Conservation (phyloP, 1,140 invertebrate genomes). For the Acromyrmex heyeri region DNA sequence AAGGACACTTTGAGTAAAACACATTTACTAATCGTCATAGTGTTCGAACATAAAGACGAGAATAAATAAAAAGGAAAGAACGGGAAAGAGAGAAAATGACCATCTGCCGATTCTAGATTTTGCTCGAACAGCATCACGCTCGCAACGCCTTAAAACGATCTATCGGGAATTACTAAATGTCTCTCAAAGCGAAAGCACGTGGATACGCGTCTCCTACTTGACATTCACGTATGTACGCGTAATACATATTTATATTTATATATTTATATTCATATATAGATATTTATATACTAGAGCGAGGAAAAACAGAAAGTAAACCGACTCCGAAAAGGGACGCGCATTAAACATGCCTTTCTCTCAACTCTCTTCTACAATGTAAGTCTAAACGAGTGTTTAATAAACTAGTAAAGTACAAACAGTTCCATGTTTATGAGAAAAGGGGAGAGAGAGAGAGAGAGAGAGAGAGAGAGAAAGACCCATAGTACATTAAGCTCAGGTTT, state of each 20-base stretch:
- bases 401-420: conserved; percentile 82
- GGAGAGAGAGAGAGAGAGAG: conserved; percentile 14
- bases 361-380: conserved; percentile 66
- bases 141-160: conserved; percentile 48
- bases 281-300: conserved; percentile 30
- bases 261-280: conserved; percentile 25
- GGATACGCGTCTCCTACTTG: conserved; percentile 61
- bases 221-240: conserved; percentile 73
- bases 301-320: conserved; percentile 26
- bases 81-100: conserved; percentile 73
- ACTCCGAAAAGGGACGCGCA: conserved; percentile 47
- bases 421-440: conserved; percentile 72
- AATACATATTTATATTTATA: conserved; percentile 54
- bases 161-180: conserved; percentile 67
- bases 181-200: conserved; percentile 71
- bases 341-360: conserved; percentile 49
- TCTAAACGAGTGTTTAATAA: conserved; percentile 75
- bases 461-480: not conserved
- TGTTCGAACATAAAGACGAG: conserved; percentile 78
- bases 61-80: conserved; percentile 75
- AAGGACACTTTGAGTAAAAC: conserved; percentile 85
- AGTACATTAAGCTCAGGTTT: conserved; percentile 80
- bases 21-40: conserved; percentile 79
- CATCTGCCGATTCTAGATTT: conserved; percentile 63
- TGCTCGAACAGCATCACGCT: conserved; percentile 48